Percentiles rank a stretch among this genome's conserved stretches.
Conservation (phyloP, 2,888 invertebrate genomes). For the Drosophila borborema region DNA sequence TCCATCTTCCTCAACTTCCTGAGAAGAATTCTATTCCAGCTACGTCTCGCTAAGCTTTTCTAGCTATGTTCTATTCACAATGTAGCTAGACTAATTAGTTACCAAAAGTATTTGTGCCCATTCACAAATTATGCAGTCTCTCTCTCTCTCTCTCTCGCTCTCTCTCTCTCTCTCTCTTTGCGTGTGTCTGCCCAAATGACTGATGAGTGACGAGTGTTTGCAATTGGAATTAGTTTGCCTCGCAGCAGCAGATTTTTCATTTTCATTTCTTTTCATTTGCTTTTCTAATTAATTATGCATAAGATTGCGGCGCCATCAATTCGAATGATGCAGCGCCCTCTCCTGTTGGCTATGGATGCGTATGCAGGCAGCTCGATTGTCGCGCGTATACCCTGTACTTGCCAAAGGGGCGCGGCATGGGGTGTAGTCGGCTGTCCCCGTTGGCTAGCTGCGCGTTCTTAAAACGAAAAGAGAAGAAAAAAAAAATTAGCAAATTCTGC, state of each 20-base stretch:
- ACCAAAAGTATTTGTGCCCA: conserved; percentile 28
- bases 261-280: background rate
- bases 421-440: conserved; percentile 17
- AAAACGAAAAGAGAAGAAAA: conserved; percentile 21
- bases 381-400: background rate
- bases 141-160: background rate
- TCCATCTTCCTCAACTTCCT: no score
- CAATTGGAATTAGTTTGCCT: conserved; percentile 15
- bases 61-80: background rate
- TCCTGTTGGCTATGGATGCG: background rate
- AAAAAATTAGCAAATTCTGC: conserved; percentile 59
- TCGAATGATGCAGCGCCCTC: conserved; percentile 12
- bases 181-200: conserved; percentile 27
- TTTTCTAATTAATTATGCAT: conserved; percentile 62
- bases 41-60: background rate
- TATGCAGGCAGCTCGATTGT: conserved; percentile 25
- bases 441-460: conserved; percentile 25
- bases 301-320: conserved; percentile 56
- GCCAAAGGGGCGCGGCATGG: background rate
- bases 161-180: background rate
- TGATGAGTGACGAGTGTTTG: conserved; percentile 57
- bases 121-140: conserved; percentile 36
- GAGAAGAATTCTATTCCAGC: background rate
- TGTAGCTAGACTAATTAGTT: conserved; percentile 4
- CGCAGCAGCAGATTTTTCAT: background rate